Evolutionary conservation across 1,140 invertebrate genomes (phyloP).

Genomic region (Bombyx mandarina): DNA sequence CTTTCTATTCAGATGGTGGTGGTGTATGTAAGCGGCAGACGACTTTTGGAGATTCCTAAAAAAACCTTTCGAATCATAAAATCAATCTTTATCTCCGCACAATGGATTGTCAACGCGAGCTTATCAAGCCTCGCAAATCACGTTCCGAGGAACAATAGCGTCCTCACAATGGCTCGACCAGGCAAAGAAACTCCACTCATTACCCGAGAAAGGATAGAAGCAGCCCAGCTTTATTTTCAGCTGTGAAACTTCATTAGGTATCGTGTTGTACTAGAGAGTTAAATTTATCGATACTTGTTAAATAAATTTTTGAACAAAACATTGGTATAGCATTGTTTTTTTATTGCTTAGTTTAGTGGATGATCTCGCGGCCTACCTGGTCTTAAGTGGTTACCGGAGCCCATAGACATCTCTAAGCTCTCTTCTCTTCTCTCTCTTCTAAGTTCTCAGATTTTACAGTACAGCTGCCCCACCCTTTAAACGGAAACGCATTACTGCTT

Average conservation of each 20-base stretch:
- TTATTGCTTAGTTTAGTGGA: neutral
- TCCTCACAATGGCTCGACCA: constrained; percentile 13
- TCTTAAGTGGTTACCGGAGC: too few relatives aligned
- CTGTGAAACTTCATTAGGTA: constrained; percentile 10
- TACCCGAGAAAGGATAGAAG: constrained; percentile 15
- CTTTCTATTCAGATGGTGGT: too few relatives aligned
- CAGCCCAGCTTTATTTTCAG: constrained; percentile 13
- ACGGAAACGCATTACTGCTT: too few relatives aligned
- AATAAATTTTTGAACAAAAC: neutral
- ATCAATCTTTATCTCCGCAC: too few relatives aligned
- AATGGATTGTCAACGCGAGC: neutral
- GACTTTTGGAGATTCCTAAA: too few relatives aligned
- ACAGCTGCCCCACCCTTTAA: too few relatives aligned
- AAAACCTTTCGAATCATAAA: too few relatives aligned
- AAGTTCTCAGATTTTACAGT: too few relatives aligned
- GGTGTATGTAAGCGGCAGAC: too few relatives aligned
- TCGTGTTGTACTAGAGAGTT: neutral
- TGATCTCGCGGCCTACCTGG: neutral
- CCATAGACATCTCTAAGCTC: too few relatives aligned
- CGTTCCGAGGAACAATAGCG: constrained; percentile 8
- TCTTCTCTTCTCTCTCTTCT: too few relatives aligned
- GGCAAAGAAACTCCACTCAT: constrained; percentile 21
- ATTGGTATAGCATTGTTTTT: neutral
- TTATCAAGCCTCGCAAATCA: constrained; percentile 17
- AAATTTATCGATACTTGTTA: neutral